Conservation (phyloP, 2,888 invertebrate genomes). For the Pimpla rufipes region DNA sequence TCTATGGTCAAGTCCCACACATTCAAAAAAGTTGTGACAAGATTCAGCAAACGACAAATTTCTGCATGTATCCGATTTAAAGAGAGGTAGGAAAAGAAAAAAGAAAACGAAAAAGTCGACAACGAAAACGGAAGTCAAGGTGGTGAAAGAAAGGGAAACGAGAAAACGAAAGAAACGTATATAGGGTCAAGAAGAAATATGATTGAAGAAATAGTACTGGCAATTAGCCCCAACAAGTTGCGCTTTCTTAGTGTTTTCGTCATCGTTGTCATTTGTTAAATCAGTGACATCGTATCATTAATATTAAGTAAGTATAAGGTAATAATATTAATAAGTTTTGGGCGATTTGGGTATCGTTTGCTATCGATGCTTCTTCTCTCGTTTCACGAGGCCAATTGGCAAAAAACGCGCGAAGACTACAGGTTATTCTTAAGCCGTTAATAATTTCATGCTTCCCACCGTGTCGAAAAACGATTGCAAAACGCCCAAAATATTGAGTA, state of each 20-base stretch:
- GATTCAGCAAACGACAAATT: slow-evolving; percentile 85
- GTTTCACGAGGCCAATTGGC: slow-evolving; percentile 6
- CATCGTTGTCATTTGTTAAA: slow-evolving; percentile 51
- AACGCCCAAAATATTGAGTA: slow-evolving; percentile 80
- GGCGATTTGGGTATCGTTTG: slow-evolving; percentile 60
- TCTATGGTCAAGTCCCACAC: slow-evolving; percentile 82
- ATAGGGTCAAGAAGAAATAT: slow-evolving; percentile 63
- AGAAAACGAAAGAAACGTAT: slow-evolving; percentile 2
- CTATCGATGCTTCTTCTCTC: neutral
- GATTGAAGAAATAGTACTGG: slow-evolving; percentile 60
- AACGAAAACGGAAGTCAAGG: slow-evolving; percentile 16
- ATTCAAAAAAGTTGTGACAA: slow-evolving; percentile 84
- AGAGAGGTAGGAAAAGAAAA: too few species aligned
- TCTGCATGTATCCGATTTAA: slow-evolving; percentile 84
- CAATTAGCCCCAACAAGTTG: slow-evolving; percentile 11
- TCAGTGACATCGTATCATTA: slow-evolving; percentile 43
- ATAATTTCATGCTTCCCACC: slow-evolving; percentile 48
- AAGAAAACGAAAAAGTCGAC: slow-evolving; percentile 1
- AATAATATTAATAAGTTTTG: slow-evolving; percentile 61
- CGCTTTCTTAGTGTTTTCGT: slow-evolving; percentile 45
- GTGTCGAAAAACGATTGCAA: slow-evolving; percentile 73
- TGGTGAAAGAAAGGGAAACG: slow-evolving; percentile 75
- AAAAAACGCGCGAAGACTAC: neutral
- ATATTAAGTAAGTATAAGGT: slow-evolving; percentile 44
- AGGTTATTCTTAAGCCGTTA: slow-evolving; percentile 29